Conservation (phyloP, 1,140 invertebrate species). For the Drosophila kepulauana region DNA sequence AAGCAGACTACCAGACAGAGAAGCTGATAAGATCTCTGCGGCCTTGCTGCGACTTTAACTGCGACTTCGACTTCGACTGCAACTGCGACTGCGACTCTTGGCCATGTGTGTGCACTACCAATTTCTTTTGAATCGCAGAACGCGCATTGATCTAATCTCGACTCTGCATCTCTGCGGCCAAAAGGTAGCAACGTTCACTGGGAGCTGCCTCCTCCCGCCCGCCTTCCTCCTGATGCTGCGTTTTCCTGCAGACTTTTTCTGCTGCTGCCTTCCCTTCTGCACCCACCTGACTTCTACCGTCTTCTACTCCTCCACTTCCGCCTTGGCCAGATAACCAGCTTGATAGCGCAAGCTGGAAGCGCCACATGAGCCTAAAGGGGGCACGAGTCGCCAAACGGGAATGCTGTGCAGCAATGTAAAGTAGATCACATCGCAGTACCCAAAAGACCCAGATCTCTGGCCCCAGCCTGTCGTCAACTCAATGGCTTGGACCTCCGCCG, state of each 20-base stretch:
- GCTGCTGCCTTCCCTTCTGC: neutral
- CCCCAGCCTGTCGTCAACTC: neutral
- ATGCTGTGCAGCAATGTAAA: conserved; percentile 66
- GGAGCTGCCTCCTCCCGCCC: neutral
- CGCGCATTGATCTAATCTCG: conserved; percentile 72
- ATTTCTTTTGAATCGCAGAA: conserved; percentile 73
- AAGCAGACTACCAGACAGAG: conserved; percentile 37
- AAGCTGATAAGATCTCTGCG: conserved; percentile 46
- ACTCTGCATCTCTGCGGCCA: conserved; percentile 69
- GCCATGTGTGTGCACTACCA: conserved; percentile 75
- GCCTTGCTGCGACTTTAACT: conserved; percentile 17
- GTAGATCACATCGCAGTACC: conserved; percentile 64
- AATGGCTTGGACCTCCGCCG: conserved; percentile 45
- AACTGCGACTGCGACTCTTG: conserved; percentile 27
- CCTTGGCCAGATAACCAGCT: conserved; percentile 41
- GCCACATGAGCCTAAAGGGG: conserved; percentile 57
- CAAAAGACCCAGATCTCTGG: conserved; percentile 2
- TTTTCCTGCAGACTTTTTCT: neutral
- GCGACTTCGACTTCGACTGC: conserved; percentile 6
- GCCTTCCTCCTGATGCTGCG: neutral
- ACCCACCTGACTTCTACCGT: no score
- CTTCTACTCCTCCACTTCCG: conserved; percentile 31
- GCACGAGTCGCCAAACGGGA: conserved; percentile 24
- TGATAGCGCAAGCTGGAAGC: conserved; percentile 69
- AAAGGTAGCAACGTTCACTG: neutral